phyloP scores from a whole-genome alignment of 1,140 invertebrate genomes.

The Oncopodura yosiiana region DNA sequence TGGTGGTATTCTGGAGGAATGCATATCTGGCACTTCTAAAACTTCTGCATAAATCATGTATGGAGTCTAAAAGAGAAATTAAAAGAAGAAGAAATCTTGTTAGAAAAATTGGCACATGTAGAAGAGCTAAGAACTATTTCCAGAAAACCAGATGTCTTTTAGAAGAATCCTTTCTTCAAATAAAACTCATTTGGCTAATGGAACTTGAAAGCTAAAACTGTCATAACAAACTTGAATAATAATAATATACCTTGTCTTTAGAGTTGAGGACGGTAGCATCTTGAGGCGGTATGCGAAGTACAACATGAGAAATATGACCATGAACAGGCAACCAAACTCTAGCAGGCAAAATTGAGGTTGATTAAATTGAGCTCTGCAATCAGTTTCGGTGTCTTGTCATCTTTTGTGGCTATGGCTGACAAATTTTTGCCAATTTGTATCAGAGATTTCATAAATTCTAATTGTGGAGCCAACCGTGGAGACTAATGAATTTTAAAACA shows the following conservation, averaged over 20 bases:
- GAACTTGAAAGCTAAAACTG: no score
- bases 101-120: no score
- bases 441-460: conserved; percentile 76
- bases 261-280: conserved; percentile 95
- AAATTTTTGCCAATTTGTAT: conserved; percentile 85
- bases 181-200: no score
- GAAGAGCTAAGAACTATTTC: no score
- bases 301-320: conserved; percentile 59
- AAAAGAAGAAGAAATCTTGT: conserved; percentile 7
- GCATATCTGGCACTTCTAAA: conserved; percentile 74
- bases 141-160: no score
- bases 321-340: conserved; percentile 91
- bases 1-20: conserved; percentile 65
- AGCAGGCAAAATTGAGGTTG: conserved; percentile 93
- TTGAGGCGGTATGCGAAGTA: conserved; percentile 84
- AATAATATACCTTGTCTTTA: conserved; percentile 85
- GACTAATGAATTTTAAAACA: conserved; percentile 48
- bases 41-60: conserved; percentile 97
- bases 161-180: no score
- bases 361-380: conserved; percentile 84
- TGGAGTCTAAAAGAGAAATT: conserved; percentile 60
- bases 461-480: conserved; percentile 67
- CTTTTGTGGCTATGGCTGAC: conserved; percentile 82
- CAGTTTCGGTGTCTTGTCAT: conserved; percentile 78
- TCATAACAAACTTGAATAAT: no score